These are phyloP conservation scores for Gryllus longicercus DNA, from an alignment of 2,888 invertebrate species.

Conservation along the genomic window DNA sequence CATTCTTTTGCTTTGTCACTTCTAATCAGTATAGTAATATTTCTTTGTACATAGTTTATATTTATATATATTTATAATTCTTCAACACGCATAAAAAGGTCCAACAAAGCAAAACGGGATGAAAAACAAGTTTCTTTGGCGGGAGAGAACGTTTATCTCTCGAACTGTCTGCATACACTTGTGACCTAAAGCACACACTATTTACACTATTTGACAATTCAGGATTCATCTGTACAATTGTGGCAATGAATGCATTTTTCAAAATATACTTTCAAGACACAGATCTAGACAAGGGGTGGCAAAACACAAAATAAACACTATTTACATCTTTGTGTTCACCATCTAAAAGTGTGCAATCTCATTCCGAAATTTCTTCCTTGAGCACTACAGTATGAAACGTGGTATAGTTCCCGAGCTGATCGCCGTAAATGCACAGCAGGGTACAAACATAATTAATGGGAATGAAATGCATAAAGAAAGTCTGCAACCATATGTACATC, in stretches of 20 bases:
- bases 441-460: not conserved
- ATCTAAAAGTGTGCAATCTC: constrained; percentile 11
- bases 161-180: constrained; percentile 9
- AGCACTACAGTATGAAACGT: constrained; percentile 19
- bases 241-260: constrained; percentile 20
- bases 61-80: constrained; percentile 24
- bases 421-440: constrained; percentile 19
- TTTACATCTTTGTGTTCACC: constrained; percentile 18
- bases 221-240: constrained; percentile 10
- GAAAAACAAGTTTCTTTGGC: constrained; percentile 17
- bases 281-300: constrained; percentile 11
- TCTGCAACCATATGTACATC: constrained; percentile 9
- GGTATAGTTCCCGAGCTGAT: constrained; percentile 20
- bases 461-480: constrained; percentile 11
- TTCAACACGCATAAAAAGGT: constrained; percentile 25
- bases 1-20: constrained; percentile 19
- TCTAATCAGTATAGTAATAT: constrained; percentile 12
- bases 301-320: constrained; percentile 4
- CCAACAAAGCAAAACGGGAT: constrained; percentile 23
- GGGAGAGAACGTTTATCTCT: not conserved
- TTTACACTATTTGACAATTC: constrained; percentile 18
- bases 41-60: constrained; percentile 25
- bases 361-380: constrained; percentile 5
- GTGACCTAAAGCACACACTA: constrained; percentile 17
- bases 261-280: constrained; percentile 21